Evolutionary conservation across 2,797 vertebrate species (phyloP), one percentile per base, ranked within the genome.

Genomic region (Aldrovandia affinis): DNA sequence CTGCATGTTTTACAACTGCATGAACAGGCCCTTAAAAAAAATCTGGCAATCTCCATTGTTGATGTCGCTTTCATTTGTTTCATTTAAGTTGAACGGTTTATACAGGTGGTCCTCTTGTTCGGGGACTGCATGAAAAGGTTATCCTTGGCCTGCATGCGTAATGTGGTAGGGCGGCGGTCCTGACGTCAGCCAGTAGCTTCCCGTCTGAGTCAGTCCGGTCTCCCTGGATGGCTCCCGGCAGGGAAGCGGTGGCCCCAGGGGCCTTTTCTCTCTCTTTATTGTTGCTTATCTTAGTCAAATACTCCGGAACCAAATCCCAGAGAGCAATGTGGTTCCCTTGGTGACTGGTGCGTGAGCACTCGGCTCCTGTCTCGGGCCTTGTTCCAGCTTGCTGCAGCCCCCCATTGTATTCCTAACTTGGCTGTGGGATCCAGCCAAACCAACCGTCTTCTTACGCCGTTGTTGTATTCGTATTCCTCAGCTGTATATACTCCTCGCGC

Each of bases 301-400:
- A 44, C 52, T 50, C 2, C 54, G 30, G 22, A 47, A 39, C 52
- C 54, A 1, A 77, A 14, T 47, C 73, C 68, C 68, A 18, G 30
- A 36, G n/a, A 73, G 52, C 55, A 25, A 8, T 78, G 42, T n/a
- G 73, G 54, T 78, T 78, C 65, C 70, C 70, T 77, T 83, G 68
- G 52, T 28, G 39, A 77, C 65, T 1, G 7, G n/a, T 39, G 82
- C 3, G 33, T 22, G 12, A 42, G n/a, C 70, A 10, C 70, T 75
- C 42, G 42, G 42, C 73, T 47, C 73, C 42, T 44, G 6, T 77
- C 39, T 10, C 7, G 42, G 73, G 22, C 42, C 25, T 12, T 44
- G 15, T 44, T 77, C 42, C 39, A 44, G 20, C 36, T 33, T 22
- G 33, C 33, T 42, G 9, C 39, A 10, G 7, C 42, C 25, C 42